Evolutionary conservation across 1,140 invertebrate species (phyloP), one percentile per base, ranked within the genome.

Genomic region (Drosophila funebris): DNA sequence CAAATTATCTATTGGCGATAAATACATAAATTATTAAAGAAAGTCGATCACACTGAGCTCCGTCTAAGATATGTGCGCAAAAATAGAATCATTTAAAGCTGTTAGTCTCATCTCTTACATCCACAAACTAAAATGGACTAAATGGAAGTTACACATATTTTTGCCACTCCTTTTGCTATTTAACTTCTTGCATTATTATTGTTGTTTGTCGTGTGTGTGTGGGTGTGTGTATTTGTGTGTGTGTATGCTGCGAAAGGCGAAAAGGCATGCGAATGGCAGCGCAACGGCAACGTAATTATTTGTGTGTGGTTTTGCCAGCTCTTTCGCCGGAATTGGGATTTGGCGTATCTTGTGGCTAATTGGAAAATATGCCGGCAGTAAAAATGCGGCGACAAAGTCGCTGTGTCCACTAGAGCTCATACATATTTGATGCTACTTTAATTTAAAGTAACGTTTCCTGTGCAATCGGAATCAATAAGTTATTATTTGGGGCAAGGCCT

Each of bases 401-500:
- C 27, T 8, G 20, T 39, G 22, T n/a, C 37, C 29, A 56, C 39
- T 6, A 48, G 27, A 46, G 43, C 41, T 31, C 24, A 22, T 50
- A 61, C 41, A 67, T 58, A 67, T 36, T 58, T 44, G 22, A 67
- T 57, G 36, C 3, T 53, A 48, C 69, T 68, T 73, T 67, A 67
- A 73, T 60, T 73, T 73, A 73, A 73, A 73, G 69, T 73, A 29
- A 36, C 48, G 20, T 29, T 58, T 44, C 5, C 27, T 33, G n/a
- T 48, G 64, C 46, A 61, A 70, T 69, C 50, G 14, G 50, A 73
- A 73, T 73, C 71, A 69, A 73, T 73, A 73, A 73, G 64, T 61
- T 73, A 73, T 73, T 73, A 69, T 68, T 44, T 69, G 56, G 43
- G 18, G 29, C 36, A 44, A n/a, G 31, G 36, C 56, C 53, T 46